Evolutionary conservation across 2,113 vertebrate genomes (phyloP).

Genomic region (Trichechus manatus): DNA sequence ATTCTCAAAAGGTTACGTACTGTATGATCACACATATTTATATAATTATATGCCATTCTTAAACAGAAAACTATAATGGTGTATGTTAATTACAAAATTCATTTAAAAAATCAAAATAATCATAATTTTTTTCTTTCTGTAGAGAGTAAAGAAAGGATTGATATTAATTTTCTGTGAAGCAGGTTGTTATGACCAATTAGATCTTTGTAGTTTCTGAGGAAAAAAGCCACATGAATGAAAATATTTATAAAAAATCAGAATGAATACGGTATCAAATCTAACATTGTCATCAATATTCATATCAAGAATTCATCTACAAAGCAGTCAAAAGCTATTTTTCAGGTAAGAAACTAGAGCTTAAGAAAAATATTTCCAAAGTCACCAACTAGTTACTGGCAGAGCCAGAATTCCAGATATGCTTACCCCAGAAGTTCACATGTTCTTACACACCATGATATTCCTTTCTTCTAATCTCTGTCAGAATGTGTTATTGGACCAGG

Average conservation of each 20-base stretch:
- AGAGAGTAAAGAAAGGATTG: not conserved
- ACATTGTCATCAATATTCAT: not conserved
- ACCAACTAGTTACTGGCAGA: not conserved
- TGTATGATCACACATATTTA: not conserved
- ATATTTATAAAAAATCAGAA: not conserved
- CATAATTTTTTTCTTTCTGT: not conserved
- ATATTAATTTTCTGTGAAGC: not conserved
- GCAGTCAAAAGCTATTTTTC: not conserved
- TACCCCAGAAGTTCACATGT: not conserved
- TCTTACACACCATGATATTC: not conserved
- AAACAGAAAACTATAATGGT: not conserved
- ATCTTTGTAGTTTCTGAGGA: not conserved
- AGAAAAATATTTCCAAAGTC: not conserved
- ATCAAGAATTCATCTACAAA: not conserved
- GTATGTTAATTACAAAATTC: not conserved
- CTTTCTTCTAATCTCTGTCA: not conserved
- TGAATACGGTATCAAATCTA: not conserved
- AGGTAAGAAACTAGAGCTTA: not conserved
- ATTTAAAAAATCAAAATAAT: not conserved
- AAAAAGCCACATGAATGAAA: not conserved
- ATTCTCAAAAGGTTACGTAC: not conserved
- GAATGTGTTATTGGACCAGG: not conserved
- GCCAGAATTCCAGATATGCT: not conserved
- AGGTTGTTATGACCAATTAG: not conserved
- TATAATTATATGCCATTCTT: not conserved